Base-by-base conservation (phyloP, 2,888 invertebrate species). In the Eilema griseolum region DNA sequence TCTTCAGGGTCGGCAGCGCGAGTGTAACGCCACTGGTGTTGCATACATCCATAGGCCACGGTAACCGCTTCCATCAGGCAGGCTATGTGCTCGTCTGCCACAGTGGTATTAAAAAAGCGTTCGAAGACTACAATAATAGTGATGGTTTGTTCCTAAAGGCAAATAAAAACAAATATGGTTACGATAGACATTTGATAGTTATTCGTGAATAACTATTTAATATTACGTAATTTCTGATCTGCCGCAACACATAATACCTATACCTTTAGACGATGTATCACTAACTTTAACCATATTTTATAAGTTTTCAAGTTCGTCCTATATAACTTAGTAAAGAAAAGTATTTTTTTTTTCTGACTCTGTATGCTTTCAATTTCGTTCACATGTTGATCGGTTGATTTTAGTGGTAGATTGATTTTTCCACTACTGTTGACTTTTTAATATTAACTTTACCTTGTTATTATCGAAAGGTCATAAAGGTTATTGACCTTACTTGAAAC, bases 281-380 rank as follows among this genome's bases (percentile, higher is more conserved):
- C 76, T 41, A 82, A 82, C 83, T 83, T 82, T 62, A 74, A 57
- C 75, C 77, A 83, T 83, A 83, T 83, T 75, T 83, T 79, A 83
- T 83, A 82, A 83, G 81, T 82, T 82, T 77, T 79, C 76, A 76
- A 82, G 77, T 81, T 57, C 69, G 69, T 73, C 77, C 79, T 81
- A 83, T 81, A 79, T 76, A 79, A 81, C 83, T 79, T 79, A 74
- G 70, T 75, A 68, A 64, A 70, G 61, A 71, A 73, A 72, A 74
- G 75, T 80, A 77, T 81, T 75, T 83, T 80, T 76, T n/a, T 83
- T 80, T 80, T 73, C 66, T 57, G 60, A 62, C 63, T 68, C 20
- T 68, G 62, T 69, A 61, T 77, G 67, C 66, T 71, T 71, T 82
- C 72, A 61, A 69, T 52, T n/a, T n/a, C 46, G 20, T 46, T 46